Base-by-base conservation (phyloP, 2,797 vertebrate genomes). In the Hippoglossus hippoglossus region DNA sequence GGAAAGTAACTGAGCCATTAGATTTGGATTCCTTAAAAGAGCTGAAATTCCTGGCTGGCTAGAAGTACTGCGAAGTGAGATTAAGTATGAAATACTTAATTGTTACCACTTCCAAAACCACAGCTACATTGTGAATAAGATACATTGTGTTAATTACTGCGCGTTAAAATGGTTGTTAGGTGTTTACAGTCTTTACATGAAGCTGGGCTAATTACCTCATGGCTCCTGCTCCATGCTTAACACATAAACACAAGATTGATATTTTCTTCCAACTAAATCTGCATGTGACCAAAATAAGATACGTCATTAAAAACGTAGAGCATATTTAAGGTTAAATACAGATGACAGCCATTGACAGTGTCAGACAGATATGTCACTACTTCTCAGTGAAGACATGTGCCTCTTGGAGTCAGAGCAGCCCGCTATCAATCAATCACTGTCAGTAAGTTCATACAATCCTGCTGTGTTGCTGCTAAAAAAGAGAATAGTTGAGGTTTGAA, bases 371-470 rank as follows among this genome's bases (percentile, higher is more conserved):
- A 66, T 57, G 65, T 76, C 55, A 52, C 57, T 26, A 6, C 25
- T 36, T 64, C 50, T 62, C 64, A 24, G 39, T 69, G 58, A 39
- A 13, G 61, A 67, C 39, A 16, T 53, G 46, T 53, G 31, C 50
- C 26, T 83, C 28, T 64, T 18, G 26, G 47, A 73, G 60, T 67
- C 73, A 39, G 46, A 64, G 49, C 79, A 62, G 74, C 54, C n/a
- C 4, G 36, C 53, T 21, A 64, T 87, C 86, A 71, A 83, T 90
- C 85, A 78, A 31, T 81, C 80, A 21, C 68, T 85, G 86, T 82
- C 86, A 66, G 53, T 3, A 36, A 78, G 82, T 75, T 85, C 84
- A 67, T 3, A 34, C 57, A 54, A 44, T 75, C 75, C 75, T 62
- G 66, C 79, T 71, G 79, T 2, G 71, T 52, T 2, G 24, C 64